Conservation (phyloP, 1,140 invertebrate genomes). For the Gonioctena quinquepunctata region DNA sequence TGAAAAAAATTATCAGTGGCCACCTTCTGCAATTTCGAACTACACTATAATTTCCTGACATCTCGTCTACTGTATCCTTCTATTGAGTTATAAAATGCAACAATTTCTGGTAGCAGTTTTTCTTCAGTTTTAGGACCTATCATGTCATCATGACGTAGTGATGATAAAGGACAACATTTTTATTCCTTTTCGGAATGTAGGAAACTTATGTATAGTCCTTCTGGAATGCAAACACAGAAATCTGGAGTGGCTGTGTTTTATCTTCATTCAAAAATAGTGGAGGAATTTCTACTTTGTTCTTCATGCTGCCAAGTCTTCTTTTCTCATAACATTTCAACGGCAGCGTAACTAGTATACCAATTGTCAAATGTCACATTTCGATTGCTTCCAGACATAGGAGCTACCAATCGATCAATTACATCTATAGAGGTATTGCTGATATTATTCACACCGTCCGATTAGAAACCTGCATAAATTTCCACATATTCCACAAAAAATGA, state of each 20-base stretch:
- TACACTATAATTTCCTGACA: conserved; percentile 4
- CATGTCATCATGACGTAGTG: background rate
- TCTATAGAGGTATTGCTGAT: background rate
- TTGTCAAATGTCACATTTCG: conserved; percentile 49
- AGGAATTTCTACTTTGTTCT: conserved; percentile 1
- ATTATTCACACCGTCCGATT: background rate
- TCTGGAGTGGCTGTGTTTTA: background rate
- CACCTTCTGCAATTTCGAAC: background rate
- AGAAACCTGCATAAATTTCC: conserved; percentile 1
- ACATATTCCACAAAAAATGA: background rate
- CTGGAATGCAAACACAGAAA: background rate
- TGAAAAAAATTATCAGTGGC: background rate
- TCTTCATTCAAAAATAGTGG: background rate
- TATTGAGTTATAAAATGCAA: background rate
- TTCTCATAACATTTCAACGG: background rate
- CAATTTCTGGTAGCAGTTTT: background rate
- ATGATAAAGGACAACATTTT: background rate
- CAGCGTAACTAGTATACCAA: background rate
- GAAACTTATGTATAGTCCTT: background rate
- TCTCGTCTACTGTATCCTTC: background rate
- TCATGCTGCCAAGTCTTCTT: background rate
- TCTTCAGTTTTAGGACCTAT: background rate
- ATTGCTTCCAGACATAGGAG: conserved; percentile 39
- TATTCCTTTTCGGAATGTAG: background rate
- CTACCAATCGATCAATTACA: conserved; percentile 10